phyloP scores from a whole-genome alignment of 2,797 vertebrate species.

The Ctenochaetus hawaiiensis region DNA sequence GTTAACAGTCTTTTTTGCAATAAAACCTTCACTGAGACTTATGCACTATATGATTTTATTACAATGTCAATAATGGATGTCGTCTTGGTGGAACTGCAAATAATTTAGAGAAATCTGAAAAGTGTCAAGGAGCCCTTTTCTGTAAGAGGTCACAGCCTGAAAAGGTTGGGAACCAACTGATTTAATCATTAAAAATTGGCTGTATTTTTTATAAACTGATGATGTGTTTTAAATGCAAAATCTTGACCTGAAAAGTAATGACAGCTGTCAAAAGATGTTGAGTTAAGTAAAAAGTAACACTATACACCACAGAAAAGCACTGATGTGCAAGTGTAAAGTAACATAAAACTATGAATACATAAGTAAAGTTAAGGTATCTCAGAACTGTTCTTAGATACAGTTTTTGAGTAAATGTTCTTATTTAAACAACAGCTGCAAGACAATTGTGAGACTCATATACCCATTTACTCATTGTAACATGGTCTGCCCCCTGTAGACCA shows the following conservation, averaged over 20 bases:
- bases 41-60: neutral
- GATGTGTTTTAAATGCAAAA: neutral
- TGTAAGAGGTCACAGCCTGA: neutral
- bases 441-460: neutral
- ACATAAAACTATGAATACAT: neutral
- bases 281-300: neutral
- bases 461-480: constrained; percentile 25
- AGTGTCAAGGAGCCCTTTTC: neutral
- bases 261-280: neutral
- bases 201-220: neutral
- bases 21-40: neutral
- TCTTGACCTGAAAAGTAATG: neutral
- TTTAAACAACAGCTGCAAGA: neutral
- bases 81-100: no score
- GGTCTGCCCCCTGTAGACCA: constrained; percentile 30
- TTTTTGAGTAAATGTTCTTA: neutral
- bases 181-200: neutral
- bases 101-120: neutral
- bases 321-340: neutral
- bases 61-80: neutral
- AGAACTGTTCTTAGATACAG: neutral
- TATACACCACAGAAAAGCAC: neutral
- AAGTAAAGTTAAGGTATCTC: neutral
- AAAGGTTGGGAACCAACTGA: neutral
- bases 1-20: neutral